Percentiles rank a stretch among this genome's conserved stretches.
phyloP scores from a whole-genome alignment of 1,140 invertebrate genomes.

The Trialeurodes vaporariorum region DNA sequence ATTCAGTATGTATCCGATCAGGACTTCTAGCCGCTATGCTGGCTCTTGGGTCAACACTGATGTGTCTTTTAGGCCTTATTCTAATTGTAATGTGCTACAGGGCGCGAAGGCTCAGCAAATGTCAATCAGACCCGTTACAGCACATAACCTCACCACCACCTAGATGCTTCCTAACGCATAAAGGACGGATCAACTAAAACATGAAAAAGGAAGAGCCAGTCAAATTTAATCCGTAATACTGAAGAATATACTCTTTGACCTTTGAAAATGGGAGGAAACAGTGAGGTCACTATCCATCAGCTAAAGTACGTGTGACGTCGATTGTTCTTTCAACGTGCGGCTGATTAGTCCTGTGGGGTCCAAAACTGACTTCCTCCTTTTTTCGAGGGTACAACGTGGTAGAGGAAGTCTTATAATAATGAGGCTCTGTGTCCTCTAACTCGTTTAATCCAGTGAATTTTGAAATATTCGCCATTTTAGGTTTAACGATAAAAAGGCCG shows the following conservation, averaged over 20 bases:
- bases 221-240: no score
- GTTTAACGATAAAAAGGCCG: no score
- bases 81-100: constrained; percentile 56
- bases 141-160: constrained; percentile 33
- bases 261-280: background rate
- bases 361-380: no score
- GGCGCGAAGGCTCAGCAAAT: constrained; percentile 42
- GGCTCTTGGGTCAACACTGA: constrained; percentile 49
- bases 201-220: background rate
- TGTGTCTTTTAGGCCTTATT: constrained; percentile 54
- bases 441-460: no score
- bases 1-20: constrained; percentile 56
- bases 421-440: no score
- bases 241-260: background rate
- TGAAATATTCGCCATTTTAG: no score
- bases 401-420: no score
- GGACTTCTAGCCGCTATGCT: constrained; percentile 61
- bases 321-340: background rate
- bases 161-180: constrained; percentile 56
- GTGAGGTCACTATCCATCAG: background rate
- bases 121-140: constrained; percentile 19
- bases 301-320: background rate
- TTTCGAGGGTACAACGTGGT: no score
- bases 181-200: constrained; percentile 52
- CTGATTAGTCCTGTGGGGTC: background rate